Conservation (phyloP, 2,113 vertebrate species). For the Girardinichthys multiradiatus region DNA sequence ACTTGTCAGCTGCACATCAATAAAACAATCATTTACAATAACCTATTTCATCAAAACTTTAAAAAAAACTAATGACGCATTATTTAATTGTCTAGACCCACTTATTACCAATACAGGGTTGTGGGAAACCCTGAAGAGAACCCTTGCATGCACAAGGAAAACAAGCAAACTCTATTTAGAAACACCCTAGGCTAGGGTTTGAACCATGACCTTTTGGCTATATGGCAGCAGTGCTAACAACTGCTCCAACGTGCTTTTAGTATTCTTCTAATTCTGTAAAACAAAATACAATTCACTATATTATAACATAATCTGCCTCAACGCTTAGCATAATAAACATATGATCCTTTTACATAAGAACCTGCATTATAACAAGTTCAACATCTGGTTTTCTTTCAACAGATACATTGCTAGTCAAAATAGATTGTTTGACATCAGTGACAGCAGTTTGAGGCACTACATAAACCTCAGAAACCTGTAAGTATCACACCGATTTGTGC, state of each 20-base stretch:
- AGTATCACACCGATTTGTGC: conserved; percentile 74
- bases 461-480: conserved; percentile 93
- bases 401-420: conserved; percentile 94
- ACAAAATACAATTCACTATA: background rate
- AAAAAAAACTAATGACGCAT: background rate
- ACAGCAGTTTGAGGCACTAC: conserved; percentile 91
- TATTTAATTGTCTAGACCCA: background rate
- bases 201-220: background rate
- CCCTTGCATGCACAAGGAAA: background rate
- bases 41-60: background rate
- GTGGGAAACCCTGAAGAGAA: background rate
- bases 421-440: conserved; percentile 87
- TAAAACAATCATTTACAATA: background rate
- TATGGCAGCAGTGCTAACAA: background rate
- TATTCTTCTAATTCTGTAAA: background rate
- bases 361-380: background rate
- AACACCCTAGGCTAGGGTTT: background rate
- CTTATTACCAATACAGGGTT: background rate
- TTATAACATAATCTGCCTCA: no score
- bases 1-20: background rate
- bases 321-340: background rate
- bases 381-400: conserved; percentile 42
- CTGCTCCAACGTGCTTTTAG: background rate
- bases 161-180: background rate
- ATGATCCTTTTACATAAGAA: background rate